These are phyloP conservation scores for Pomatostomus ruficeps DNA, from an alignment of 2,113 vertebrate species.

Conservation along the genomic window DNA sequence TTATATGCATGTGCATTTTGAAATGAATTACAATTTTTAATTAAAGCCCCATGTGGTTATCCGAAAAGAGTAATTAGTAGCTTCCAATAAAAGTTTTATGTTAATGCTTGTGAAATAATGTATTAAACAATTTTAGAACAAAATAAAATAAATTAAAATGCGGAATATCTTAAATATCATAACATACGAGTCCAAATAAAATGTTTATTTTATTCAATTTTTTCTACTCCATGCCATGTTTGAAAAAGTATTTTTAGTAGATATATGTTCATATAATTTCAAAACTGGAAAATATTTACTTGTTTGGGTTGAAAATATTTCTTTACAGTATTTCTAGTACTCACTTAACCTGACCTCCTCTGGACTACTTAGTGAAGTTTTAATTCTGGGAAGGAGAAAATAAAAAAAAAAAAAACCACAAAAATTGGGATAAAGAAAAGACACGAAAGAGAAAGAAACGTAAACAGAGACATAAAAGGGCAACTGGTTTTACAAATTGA, in stretches of 20 bases:
- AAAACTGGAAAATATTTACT: neutral
- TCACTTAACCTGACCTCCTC: neutral
- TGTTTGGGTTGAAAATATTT: neutral
- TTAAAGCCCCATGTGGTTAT: neutral
- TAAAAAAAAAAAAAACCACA: neutral
- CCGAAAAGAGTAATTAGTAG: neutral
- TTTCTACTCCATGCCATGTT: neutral
- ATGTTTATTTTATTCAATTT: neutral
- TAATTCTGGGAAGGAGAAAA: neutral
- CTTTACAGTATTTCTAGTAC: neutral
- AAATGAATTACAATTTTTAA: neutral
- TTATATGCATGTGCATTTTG: neutral
- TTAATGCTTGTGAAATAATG: neutral
- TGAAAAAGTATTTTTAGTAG: neutral
- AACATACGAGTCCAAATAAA: neutral
- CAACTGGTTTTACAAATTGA: neutral
- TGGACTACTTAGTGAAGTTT: neutral
- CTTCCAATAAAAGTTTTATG: neutral
- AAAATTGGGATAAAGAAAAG: neutral
- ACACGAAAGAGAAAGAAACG: neutral
- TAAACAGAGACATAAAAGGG: neutral
- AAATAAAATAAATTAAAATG: neutral
- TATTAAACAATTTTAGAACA: neutral
- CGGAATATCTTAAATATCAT: neutral
- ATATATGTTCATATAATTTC: neutral